Conservation (phyloP, 2,113 vertebrate genomes). For the Nothobranchius furzeri region DNA sequence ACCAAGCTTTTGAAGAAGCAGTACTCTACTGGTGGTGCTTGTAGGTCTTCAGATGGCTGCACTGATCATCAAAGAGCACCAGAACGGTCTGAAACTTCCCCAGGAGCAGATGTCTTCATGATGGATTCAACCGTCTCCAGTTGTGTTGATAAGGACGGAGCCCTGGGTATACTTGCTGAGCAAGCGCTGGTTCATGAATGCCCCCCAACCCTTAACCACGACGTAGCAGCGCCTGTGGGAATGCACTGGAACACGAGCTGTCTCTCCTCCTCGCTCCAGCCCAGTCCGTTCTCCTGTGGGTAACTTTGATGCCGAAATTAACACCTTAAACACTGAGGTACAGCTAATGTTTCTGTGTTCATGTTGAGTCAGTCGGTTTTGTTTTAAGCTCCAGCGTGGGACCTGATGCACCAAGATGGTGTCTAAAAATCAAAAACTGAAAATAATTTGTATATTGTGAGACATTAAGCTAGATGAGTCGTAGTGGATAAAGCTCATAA, state of each 20-base stretch:
- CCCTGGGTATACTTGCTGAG: conserved; percentile 52
- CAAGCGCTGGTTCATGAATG: conserved; percentile 39
- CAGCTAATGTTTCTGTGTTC: too few relatives aligned
- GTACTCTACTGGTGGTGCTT: not conserved
- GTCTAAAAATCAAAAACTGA: too few relatives aligned
- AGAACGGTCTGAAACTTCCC: conserved; percentile 43
- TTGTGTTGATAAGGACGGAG: conserved; percentile 76
- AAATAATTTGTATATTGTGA: too few relatives aligned
- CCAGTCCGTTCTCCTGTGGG: conserved; percentile 36
- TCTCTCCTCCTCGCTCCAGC: conserved; percentile 62
- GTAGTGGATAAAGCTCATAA: too few relatives aligned
- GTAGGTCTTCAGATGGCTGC: conserved; percentile 9
- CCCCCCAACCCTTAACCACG: conserved; percentile 2
- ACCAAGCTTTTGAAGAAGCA: conserved; percentile 49
- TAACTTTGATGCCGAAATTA: conserved; percentile 22
- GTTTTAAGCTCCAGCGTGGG: too few relatives aligned
- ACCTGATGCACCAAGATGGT: too few relatives aligned
- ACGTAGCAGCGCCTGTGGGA: conserved; percentile 37
- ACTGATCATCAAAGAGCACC: conserved; percentile 51
- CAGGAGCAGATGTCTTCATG: conserved; percentile 66
- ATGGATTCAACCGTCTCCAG: conserved; percentile 69
- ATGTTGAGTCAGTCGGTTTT: conserved; percentile 22
- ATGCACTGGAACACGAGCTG: conserved; percentile 38
- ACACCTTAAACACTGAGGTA: too few relatives aligned
- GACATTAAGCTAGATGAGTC: too few relatives aligned